Evolutionary conservation across 2,888 invertebrate species (phyloP), one percentile per base, ranked within the genome.

Genomic region (Machimus atricapillus): DNA sequence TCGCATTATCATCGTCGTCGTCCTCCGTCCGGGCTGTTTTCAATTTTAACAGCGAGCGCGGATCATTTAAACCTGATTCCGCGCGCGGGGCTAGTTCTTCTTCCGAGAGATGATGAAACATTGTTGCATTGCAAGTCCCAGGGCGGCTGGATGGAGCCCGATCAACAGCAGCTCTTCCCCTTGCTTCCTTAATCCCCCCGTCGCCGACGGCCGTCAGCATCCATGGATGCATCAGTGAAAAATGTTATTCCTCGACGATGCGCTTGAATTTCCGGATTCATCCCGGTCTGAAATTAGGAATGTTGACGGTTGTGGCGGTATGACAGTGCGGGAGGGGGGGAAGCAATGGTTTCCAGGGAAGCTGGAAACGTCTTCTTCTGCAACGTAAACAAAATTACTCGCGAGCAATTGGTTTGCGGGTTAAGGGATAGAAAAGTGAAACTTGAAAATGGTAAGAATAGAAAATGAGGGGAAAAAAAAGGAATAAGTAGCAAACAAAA

Each of bases 311-410:
- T n/a, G n/a, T 1, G n/a, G 16, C 8, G 19, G 19, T 27, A 58
- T 23, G 23, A 23, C 7, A 19, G 43, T 12, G 52, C 1, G 52
- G 52, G 7, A 6, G 2, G 16, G n/a, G 52, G 8, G 0, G 4
- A 52, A n/a, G 2, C 79, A 27, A 3, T 46, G 31, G 14, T 12
- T 79, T 79, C 52, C 79, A 52, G 31, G 79, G 31, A 56, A 79
- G 7, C 79, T 79, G 31, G 52, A 78, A 79, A 79, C 52, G 27
- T 79, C 27, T 27, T 66, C 12, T 76, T 52, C 34, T 27, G 79
- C 79, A 79, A 79, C 79, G 56, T 79, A 79, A 79, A 79, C 79
- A 79, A 79, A 79, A 79, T 27, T 56, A 46, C 31, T 19, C 9
- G 40, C 23, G 0, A 16, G 43, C 16, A 79, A 79, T 79, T 16